Percentiles rank a stretch among this genome's conserved stretches.
Conservation (phyloP, 37 sponge, comb jelly and placozoan genomes). For the Halisarca cf. caerulea region DNA sequence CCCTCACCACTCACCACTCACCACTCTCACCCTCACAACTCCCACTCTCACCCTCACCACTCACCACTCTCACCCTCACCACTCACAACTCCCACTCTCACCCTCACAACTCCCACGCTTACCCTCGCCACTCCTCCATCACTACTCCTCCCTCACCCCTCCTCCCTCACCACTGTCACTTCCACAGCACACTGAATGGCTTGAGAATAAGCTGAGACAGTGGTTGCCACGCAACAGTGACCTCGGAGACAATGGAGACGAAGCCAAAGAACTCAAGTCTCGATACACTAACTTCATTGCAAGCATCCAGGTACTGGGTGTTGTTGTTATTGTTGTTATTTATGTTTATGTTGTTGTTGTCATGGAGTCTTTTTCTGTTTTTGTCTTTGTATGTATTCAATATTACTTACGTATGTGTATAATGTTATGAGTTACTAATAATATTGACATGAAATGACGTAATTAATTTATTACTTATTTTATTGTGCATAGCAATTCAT, state of each 20-base stretch:
- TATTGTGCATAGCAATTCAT: no score
- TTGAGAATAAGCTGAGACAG: slow-evolving; percentile 43
- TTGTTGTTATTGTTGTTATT: not conserved
- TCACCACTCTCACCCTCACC: not conserved
- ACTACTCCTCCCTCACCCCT: not conserved
- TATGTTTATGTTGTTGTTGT: not conserved
- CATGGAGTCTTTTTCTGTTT: no score
- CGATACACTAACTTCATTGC: slow-evolving; percentile 47
- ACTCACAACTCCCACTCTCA: not conserved
- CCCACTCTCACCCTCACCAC: not conserved
- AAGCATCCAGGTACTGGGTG: not conserved
- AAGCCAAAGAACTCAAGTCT: slow-evolving; percentile 26
- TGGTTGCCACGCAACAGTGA: slow-evolving; percentile 42
- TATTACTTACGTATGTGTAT: not conserved
- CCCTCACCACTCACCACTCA: not conserved
- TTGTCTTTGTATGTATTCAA: not conserved
- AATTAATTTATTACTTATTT: no score
- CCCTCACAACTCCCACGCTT: not conserved
- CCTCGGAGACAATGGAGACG: slow-evolving; percentile 38
- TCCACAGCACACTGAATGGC: slow-evolving; percentile 47
- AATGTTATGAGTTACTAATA: not conserved
- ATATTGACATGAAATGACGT: not conserved
- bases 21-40: not conserved
- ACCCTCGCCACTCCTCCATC: not conserved
- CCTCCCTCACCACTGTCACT: not conserved